Evolutionary conservation across 2,888 invertebrate genomes (phyloP), one percentile per base, ranked within the genome.

Genomic region (Phyto melanocephala): DNA sequence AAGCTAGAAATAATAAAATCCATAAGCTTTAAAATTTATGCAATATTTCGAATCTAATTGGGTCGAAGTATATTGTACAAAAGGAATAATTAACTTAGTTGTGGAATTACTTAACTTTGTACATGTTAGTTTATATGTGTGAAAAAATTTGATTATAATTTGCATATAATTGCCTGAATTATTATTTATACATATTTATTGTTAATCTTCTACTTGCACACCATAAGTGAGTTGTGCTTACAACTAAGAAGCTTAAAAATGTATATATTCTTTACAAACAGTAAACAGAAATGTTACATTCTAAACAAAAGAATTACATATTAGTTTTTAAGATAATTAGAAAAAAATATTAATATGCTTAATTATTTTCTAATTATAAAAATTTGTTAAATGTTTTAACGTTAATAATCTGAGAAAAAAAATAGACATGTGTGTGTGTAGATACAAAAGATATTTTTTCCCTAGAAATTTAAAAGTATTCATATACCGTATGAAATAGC

Each of bases 121-220:
- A 28, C 6, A 28, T 6, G n/a, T 54, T 28, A n/a, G 5, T 22
- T n/a, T 28, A 3, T 60, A 40, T 60, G 47, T 33, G 24, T 37
- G 54, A 56, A 45, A 40, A 6, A 54, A 56, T 74, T 60, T 52
- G 50, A 42, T 60, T 74, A 74, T 68, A 80, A 80, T 74, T 80
- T 72, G 72, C 79, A 80, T 80, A 20, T 67, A 79, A 79, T 72
- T 54, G 54, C 42, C 42, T 52, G 8, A 60, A 47, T 56, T 47
- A 22, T 28, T 58, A 6, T 60, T 54, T 4, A 22, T 22, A n/a
- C 3, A 28, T 28, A 28, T 6, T 28, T 6, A 28, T 6, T n/a
- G n/a, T n/a, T 5, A 28, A 6, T 28, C 28, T 6, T 5, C 28
- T 5, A 6, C 4, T 28, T 28, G 6, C 6, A 28, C 28, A 28